Conservation (phyloP, 2,113 vertebrate species). For the Ceuthmochares aereus region DNA sequence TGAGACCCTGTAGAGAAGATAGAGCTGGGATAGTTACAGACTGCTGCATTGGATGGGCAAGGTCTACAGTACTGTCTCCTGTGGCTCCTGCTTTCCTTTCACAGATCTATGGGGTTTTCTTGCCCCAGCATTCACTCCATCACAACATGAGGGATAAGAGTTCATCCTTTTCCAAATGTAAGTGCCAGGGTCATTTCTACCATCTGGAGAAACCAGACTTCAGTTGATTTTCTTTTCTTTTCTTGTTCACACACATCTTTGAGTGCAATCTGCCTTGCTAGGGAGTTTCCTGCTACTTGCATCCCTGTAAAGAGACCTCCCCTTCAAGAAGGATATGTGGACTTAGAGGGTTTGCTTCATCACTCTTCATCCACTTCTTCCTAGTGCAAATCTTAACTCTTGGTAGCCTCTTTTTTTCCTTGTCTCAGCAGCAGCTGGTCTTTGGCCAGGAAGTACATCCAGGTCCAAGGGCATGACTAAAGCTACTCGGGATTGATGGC, state of each 20-base stretch:
- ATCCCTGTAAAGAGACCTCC: background rate
- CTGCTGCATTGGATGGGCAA: background rate
- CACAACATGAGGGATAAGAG: background rate
- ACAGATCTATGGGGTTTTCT: background rate
- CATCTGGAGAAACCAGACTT: background rate
- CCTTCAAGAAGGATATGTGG: background rate
- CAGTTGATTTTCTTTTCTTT: background rate
- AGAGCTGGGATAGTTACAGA: background rate
- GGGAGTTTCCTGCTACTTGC: background rate
- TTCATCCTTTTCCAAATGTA: background rate
- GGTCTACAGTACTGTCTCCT: background rate
- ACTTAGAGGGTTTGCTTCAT: background rate
- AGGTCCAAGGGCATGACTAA: background rate
- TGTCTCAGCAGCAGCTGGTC: background rate
- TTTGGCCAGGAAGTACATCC: background rate
- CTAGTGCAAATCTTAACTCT: background rate
- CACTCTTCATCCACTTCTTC: background rate
- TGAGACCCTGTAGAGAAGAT: background rate
- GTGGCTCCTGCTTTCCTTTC: background rate
- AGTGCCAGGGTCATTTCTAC: background rate
- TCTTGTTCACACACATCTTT: background rate
- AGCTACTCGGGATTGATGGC: background rate
- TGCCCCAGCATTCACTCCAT: background rate
- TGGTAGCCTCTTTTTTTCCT: background rate
- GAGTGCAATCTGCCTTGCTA: background rate